phyloP scores from a whole-genome alignment of 1,140 invertebrate genomes.

The Matsumurasca onukii region DNA sequence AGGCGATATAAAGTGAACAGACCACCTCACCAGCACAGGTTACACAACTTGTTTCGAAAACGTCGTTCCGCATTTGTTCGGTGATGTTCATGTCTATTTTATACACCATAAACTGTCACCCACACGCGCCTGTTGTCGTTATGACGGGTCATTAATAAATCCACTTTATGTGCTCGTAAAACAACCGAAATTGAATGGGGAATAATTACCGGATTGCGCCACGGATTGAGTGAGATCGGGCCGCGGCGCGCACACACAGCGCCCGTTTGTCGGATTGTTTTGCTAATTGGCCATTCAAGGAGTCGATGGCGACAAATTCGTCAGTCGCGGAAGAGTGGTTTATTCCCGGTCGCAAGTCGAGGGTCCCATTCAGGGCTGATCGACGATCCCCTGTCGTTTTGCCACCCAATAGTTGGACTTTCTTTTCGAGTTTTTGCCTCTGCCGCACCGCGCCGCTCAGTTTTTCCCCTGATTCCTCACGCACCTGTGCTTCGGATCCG shows the following conservation, averaged over 20 bases:
- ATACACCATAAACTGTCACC: neutral
- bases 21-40: neutral
- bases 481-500: constrained; percentile 1
- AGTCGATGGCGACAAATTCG: constrained; percentile 15
- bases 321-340: neutral
- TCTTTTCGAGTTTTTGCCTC: constrained; percentile 17
- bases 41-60: neutral
- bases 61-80: neutral
- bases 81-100: neutral
- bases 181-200: neutral
- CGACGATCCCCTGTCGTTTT: neutral
- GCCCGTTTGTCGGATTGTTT: neutral
- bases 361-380: constrained; percentile 14
- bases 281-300: constrained; percentile 10
- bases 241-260: neutral
- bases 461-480: neutral
- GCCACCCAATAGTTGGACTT: neutral
- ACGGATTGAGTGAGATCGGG: neutral
- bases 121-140: neutral
- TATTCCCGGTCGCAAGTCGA: neutral
- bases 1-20: no score
- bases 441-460: neutral
- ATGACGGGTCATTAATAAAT: neutral
- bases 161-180: neutral
- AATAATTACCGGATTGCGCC: neutral